A percentile compares a stretch with the other conserved stretches of the same genome.
Conservation (phyloP, 35 echinoderm and acorn worm species). For the Apostichopus parvimensis region DNA sequence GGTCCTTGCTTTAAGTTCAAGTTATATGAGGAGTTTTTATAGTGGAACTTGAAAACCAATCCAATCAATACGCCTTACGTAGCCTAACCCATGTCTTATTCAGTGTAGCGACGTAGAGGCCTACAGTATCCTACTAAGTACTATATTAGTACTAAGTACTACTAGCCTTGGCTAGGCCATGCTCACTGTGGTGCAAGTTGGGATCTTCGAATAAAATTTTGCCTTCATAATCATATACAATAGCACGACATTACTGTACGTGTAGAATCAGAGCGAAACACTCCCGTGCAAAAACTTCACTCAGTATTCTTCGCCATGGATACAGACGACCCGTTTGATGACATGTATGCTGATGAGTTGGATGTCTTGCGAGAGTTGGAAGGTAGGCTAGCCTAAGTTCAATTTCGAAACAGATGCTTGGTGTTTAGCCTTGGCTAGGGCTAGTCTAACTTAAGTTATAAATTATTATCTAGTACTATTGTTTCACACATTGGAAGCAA, state of each 20-base stretch:
- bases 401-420: not conserved
- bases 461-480: not conserved
- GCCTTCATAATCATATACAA: too few relatives aligned
- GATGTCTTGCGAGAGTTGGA: constrained; percentile 34
- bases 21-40: too few relatives aligned
- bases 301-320: not conserved
- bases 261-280: too few relatives aligned
- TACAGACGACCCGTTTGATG: constrained; percentile 12
- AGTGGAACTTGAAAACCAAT: too few relatives aligned
- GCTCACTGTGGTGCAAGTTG: too few relatives aligned
- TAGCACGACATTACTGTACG: too few relatives aligned
- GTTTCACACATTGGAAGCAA: not conserved
- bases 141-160: too few relatives aligned
- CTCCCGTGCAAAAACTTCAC: too few relatives aligned
- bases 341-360: constrained; percentile 43
- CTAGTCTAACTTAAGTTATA: not conserved
- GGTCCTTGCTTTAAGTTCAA: too few relatives aligned
- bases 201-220: too few relatives aligned
- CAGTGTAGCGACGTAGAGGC: not conserved
- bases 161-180: too few relatives aligned
- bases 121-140: not conserved
- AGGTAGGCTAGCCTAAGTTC: not conserved
- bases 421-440: not conserved
- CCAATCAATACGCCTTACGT: not conserved
- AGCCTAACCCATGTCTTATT: not conserved